Evolutionary conservation across 1,140 invertebrate species (phyloP).

Genomic region (Halyomorpha halys): DNA sequence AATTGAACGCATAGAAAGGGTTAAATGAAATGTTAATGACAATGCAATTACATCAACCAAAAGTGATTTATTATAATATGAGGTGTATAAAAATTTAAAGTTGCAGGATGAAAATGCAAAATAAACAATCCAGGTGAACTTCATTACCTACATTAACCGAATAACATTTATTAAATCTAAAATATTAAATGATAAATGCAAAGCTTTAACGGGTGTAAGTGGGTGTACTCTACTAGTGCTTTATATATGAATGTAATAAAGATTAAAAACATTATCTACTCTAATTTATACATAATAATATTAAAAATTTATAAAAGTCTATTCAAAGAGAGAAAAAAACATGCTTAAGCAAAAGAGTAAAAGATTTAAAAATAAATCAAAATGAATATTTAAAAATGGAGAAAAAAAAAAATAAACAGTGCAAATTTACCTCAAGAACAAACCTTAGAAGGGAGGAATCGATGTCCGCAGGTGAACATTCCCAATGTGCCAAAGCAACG

Average conservation of each 20-base stretch:
- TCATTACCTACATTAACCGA: not conserved
- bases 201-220: not conserved
- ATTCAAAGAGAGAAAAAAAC: constrained; percentile 26
- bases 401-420: constrained; percentile 30
- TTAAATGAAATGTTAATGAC: constrained; percentile 2
- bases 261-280: not conserved
- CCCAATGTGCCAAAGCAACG: constrained; percentile 46
- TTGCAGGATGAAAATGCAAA: constrained; percentile 4
- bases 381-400: constrained; percentile 24
- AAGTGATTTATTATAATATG: not conserved
- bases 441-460: constrained; percentile 40
- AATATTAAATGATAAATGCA: constrained; percentile 3
- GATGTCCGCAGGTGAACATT: constrained; percentile 45
- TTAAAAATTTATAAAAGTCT: constrained; percentile 27
- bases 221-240: constrained; percentile 5
- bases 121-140: not conserved
- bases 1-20: not conserved
- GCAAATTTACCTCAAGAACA: constrained; percentile 39
- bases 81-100: not conserved
- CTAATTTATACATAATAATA: constrained; percentile 18
- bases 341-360: constrained; percentile 21
- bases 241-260: not conserved
- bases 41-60: not conserved
- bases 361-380: constrained; percentile 29
- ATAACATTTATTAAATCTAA: constrained; percentile 3